These are phyloP conservation scores for Potamarius usumacintae DNA, from an alignment of 2,113 vertebrate species.

Conservation along the genomic window DNA sequence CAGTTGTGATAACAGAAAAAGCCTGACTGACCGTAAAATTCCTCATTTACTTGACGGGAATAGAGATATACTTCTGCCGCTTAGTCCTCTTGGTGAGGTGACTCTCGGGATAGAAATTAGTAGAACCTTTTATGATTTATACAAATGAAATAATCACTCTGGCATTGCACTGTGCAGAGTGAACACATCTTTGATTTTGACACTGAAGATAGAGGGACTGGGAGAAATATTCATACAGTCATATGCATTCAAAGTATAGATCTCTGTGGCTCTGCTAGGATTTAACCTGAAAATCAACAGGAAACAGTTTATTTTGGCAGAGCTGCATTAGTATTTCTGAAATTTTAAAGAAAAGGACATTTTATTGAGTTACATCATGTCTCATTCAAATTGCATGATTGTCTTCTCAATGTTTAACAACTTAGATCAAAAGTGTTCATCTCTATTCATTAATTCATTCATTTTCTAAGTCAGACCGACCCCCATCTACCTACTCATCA, in stretches of 20 bases:
- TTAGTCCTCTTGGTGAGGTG: not conserved
- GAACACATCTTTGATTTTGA: not conserved
- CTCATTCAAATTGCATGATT: too few species aligned
- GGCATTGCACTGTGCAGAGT: not conserved
- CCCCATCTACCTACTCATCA: too few species aligned
- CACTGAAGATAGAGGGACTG: not conserved
- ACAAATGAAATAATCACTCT: not conserved
- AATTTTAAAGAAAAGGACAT: too few species aligned
- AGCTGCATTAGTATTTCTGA: too few species aligned
- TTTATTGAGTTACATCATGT: too few species aligned
- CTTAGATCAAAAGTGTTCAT: not conserved
- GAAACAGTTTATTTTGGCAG: too few species aligned
- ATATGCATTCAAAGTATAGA: not conserved
- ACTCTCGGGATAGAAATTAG: not conserved
- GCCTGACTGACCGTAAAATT: not conserved
- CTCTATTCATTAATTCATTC: not conserved
- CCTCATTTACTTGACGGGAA: not conserved
- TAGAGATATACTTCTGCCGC: not conserved
- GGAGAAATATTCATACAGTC: not conserved
- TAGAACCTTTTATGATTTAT: not conserved
- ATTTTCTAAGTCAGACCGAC: not conserved
- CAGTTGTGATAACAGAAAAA: not conserved
- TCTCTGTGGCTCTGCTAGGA: not conserved
- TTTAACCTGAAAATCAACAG: not conserved
- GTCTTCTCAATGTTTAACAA: too few species aligned